Percentiles rank a stretch among this genome's conserved stretches.
Evolutionary conservation across 2,888 invertebrate species (phyloP).

Genomic region (Autographa gamma): DNA sequence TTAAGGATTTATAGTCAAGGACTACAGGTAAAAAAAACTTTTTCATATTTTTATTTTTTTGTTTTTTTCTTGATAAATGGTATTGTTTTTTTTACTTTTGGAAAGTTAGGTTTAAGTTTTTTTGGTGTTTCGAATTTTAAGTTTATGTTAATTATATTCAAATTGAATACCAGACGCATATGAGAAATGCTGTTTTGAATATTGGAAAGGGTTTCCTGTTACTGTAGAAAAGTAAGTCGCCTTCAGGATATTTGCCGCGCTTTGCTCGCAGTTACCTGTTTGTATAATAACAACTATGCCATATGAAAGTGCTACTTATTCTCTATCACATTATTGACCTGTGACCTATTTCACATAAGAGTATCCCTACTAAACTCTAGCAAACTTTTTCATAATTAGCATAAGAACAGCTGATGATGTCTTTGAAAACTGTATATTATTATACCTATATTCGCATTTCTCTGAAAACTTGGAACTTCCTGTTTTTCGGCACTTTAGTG

Average conservation of each 20-base stretch:
- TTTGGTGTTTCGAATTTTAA: conserved; percentile 16
- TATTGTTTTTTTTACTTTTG: conserved; percentile 28
- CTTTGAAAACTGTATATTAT: too few relatives aligned
- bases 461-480: too few relatives aligned
- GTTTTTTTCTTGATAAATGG: background rate
- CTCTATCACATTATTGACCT: too few relatives aligned
- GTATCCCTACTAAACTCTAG: too few relatives aligned
- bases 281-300: background rate
- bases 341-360: too few relatives aligned
- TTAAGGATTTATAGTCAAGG: conserved; percentile 59
- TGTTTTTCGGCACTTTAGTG: too few relatives aligned
- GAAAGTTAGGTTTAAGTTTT: conserved; percentile 36
- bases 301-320: too few relatives aligned
- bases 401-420: too few relatives aligned
- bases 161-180: background rate
- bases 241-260: background rate
- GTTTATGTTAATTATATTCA: background rate
- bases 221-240: background rate
- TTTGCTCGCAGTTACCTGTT: background rate
- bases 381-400: too few relatives aligned
- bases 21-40: conserved; percentile 54
- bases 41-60: conserved; percentile 16
- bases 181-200: background rate
- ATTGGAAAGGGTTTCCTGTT: background rate
- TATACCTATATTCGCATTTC: too few relatives aligned